Evolutionary conservation across 2,797 vertebrate genomes (phyloP), one percentile per base, ranked within the genome.

Genomic region (Fistularia commersonii): DNA sequence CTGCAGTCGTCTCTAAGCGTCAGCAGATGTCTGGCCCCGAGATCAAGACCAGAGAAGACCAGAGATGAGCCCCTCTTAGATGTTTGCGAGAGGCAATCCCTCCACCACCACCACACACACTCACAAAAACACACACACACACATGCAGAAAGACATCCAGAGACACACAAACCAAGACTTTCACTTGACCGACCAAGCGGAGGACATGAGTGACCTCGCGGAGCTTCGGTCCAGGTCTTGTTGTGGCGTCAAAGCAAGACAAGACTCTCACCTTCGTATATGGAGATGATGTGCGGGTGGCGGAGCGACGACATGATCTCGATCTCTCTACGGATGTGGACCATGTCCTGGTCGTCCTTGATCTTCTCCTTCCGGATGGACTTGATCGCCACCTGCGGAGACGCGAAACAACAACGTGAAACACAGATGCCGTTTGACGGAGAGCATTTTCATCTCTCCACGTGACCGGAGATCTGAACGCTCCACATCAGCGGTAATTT

Each of bases 221-320:
- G 69, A 79, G 61, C 69, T 67, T 53, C 59, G 72, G 69, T 72
- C 64, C 61, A 64, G 72, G 67, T 69, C 74, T 65, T 76, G 79
- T 76, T 84, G 76, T 83, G 79, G 85, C 78, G 74, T 81, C 83
- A 81, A 77, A 85, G 79, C 75, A 79, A 54, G 74, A 79, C 32
- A 36, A 11, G 93, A 79, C 91, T 88, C 89, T 97, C 91, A 99
- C 97, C 97, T 96, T 99, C 97, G 0, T 96, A 94, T 80, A 99
- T 95, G 48, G 91, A 90, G 51, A 97, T 95, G 88, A 99, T 97
- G 86, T 98, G 93, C 6, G 96, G 96, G 81, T 99, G 97, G 75
- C 91, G 93, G 66, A 99, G 93, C 1, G 96, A 96, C 0, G 95
- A 97, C 96, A 98, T 98, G 87, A 98, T 97, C 84, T 99, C 97